Evolutionary conservation across 2,113 vertebrate species (phyloP).

Genomic region (Okapia johnstoni): DNA sequence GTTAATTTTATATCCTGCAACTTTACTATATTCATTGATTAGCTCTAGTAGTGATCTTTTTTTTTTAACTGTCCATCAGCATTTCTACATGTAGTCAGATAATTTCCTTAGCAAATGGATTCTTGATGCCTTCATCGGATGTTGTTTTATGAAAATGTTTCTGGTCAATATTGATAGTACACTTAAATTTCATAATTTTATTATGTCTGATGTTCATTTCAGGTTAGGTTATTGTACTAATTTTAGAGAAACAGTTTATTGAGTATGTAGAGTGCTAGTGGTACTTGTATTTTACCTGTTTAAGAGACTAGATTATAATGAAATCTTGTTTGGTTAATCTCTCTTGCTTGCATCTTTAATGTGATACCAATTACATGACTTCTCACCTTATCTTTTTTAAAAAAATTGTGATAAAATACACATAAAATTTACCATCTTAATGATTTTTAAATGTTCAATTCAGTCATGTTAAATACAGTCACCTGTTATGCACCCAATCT

Average conservation of each 20-base stretch:
- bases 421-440: neutral
- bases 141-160: neutral
- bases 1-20: no score
- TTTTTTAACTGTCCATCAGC: neutral
- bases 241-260: neutral
- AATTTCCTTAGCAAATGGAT: neutral
- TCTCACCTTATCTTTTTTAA: neutral
- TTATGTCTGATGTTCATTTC: neutral
- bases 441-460: neutral
- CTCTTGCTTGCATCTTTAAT: neutral
- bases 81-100: neutral
- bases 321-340: neutral
- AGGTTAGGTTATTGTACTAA: neutral
- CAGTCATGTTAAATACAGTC: neutral
- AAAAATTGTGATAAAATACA: neutral
- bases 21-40: no score
- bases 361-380: neutral
- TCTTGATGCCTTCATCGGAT: neutral
- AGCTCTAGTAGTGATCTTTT: no score
- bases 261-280: neutral
- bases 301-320: neutral
- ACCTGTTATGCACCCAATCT: neutral
- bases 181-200: neutral
- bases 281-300: neutral
- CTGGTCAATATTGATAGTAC: neutral